Evolutionary conservation across 2,113 vertebrate species (phyloP).

Genomic region (Syngnathus floridae): DNA sequence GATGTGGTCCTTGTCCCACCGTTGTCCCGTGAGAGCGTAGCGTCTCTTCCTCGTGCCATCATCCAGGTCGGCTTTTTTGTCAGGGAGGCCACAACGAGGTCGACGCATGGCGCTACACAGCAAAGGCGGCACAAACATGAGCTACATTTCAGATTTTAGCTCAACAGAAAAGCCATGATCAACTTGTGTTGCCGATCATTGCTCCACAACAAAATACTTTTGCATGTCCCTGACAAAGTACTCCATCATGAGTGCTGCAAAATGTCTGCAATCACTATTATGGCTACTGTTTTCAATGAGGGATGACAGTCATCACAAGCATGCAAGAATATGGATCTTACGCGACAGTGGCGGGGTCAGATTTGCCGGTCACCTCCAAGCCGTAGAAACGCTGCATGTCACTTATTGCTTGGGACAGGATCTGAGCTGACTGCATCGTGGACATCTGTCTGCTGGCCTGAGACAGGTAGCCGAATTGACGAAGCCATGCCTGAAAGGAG

Average conservation of each 20-base stretch:
- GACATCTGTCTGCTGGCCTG: constrained; percentile 88
- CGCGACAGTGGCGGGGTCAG: constrained; percentile 78
- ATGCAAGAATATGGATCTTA: constrained; percentile 56
- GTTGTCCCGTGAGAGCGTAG: constrained; percentile 81
- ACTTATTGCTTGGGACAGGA: constrained; percentile 78
- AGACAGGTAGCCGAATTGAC: constrained; percentile 88
- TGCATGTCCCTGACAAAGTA: background rate
- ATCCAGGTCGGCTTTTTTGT: constrained; percentile 72
- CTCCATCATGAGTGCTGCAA: background rate
- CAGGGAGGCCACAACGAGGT: constrained; percentile 88
- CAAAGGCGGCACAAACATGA: background rate
- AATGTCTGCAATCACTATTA: background rate
- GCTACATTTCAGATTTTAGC: background rate
- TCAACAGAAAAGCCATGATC: background rate
- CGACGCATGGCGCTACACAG: constrained; percentile 82
- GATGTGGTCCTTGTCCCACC: constrained; percentile 80
- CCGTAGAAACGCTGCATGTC: constrained; percentile 96
- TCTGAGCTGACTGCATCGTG: constrained; percentile 88
- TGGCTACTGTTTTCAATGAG: background rate
- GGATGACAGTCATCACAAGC: background rate
- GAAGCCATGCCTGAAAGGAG: constrained; percentile 82
- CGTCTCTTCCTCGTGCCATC: constrained; percentile 76
- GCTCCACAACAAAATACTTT: background rate
- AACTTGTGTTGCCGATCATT: background rate
- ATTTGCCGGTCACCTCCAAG: constrained; percentile 79